phyloP scores from a whole-genome alignment of 2,797 vertebrate genomes.

The Balearica regulorum region DNA sequence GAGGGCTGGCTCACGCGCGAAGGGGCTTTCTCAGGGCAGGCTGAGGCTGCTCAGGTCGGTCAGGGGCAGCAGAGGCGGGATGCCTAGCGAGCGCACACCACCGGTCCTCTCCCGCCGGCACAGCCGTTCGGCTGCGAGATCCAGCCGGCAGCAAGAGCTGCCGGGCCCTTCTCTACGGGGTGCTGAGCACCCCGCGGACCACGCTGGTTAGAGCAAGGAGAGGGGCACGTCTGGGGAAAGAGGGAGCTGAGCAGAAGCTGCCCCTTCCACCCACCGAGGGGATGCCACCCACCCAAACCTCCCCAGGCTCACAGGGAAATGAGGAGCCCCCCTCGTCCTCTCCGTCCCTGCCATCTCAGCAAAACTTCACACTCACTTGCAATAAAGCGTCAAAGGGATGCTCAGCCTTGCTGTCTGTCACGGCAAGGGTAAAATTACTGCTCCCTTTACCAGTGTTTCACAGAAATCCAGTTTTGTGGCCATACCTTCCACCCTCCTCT shows the following conservation, averaged over 20 bases:
- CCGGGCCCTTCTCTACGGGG: rapidly evolving
- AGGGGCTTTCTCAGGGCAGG: neutral
- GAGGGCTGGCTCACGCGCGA: rapidly evolving
- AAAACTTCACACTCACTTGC: neutral
- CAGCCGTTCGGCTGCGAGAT: neutral
- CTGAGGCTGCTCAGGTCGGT: rapidly evolving
- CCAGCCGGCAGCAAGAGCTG: neutral
- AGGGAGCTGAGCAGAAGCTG: neutral
- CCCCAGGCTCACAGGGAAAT: neutral
- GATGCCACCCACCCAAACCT: neutral
- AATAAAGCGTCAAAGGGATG: neutral
- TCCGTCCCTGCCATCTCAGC: neutral
- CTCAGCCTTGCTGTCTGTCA: neutral
- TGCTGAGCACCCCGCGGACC: neutral
- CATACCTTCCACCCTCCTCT: neutral
- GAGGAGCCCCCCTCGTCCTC: neutral
- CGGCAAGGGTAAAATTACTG: neutral
- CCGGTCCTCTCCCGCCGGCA: neutral
- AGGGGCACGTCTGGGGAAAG: rapidly evolving
- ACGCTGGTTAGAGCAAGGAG: rapidly evolving
- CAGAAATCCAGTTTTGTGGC: neutral
- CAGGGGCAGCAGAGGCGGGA: neutral
- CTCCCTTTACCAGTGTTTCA: neutral
- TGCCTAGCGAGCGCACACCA: neutral
- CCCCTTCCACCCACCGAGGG: neutral